A percentile compares a stretch with the other conserved stretches of the same genome.
Conservation (phyloP, 1,140 invertebrate species). For the Ceratosolen fusciceps region DNA sequence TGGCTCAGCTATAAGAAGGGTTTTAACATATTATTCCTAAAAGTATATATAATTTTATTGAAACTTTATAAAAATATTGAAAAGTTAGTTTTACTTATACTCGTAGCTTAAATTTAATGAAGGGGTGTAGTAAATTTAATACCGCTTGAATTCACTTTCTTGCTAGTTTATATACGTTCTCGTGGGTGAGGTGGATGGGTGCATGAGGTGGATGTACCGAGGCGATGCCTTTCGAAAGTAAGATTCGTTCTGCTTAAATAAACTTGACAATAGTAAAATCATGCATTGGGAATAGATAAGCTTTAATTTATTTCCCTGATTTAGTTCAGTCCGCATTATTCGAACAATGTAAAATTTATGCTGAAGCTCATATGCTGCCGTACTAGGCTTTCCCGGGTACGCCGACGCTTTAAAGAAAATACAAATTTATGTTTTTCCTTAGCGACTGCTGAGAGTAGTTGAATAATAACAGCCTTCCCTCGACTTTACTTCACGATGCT, state of each 20-base stretch:
- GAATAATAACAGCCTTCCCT: conserved; percentile 12
- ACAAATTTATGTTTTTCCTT: conserved; percentile 17
- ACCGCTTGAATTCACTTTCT: conserved; percentile 6
- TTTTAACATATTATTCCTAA: background rate
- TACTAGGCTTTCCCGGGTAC: background rate
- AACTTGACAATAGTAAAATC: conserved; percentile 57
- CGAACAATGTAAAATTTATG: conserved; percentile 31
- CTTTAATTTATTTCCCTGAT: conserved; percentile 65
- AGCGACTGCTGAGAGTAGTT: background rate
- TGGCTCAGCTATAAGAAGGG: too few species aligned
- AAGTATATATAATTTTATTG: background rate
- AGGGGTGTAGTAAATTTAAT: conserved; percentile 43
- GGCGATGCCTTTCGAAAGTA: background rate
- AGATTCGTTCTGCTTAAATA: conserved; percentile 53
- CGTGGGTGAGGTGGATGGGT: background rate
- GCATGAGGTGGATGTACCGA: background rate
- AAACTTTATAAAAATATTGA: background rate
- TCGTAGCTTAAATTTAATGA: conserved; percentile 5
- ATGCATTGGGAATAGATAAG: conserved; percentile 59
- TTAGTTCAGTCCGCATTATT: conserved; percentile 61
- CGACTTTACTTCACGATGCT: background rate
- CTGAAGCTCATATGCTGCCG: background rate
- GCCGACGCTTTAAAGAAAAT: conserved; percentile 10
- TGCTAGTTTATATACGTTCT: conserved; percentile 16
- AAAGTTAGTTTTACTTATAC: conserved; percentile 13